Evolutionary conservation across 2,113 vertebrate genomes (phyloP).

Genomic region (Esox niger): DNA sequence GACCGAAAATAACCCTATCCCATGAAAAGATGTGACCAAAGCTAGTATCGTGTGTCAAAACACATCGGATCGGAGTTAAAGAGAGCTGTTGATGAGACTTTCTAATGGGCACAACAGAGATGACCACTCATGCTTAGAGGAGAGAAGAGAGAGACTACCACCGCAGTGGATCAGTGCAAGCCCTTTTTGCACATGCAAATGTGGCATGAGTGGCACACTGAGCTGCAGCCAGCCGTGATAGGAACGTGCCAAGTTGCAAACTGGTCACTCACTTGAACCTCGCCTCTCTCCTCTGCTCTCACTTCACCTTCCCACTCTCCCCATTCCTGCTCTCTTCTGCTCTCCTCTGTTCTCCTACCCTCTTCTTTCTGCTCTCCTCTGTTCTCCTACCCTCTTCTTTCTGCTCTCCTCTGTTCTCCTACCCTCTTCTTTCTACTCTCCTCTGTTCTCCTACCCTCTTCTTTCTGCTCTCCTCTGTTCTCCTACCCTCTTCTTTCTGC

Average conservation of each 20-base stretch:
- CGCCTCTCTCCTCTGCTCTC: slow-evolving; percentile 11
- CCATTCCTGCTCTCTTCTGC: background rate
- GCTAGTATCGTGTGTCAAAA: slow-evolving; percentile 31
- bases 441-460: background rate
- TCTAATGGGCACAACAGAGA: slow-evolving; percentile 44
- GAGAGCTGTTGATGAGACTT: slow-evolving; percentile 26
- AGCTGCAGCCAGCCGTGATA: slow-evolving; percentile 35
- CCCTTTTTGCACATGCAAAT: slow-evolving; percentile 67
- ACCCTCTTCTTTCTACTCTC: slow-evolving; percentile 1
- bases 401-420: background rate
- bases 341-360: slow-evolving; percentile 2
- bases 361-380: slow-evolving; percentile 1
- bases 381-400: background rate
- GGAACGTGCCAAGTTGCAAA: slow-evolving; percentile 1
- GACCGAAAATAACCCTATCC: slow-evolving; percentile 42
- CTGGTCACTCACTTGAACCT: slow-evolving; percentile 49
- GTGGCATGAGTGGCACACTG: slow-evolving; percentile 27
- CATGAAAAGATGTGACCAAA: slow-evolving; percentile 19
- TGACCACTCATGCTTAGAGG: slow-evolving; percentile 32
- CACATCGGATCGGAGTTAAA: background rate
- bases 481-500: slow-evolving; percentile 1
- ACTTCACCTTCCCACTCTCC: background rate
- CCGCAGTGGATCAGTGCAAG: slow-evolving; percentile 32
- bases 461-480: background rate
- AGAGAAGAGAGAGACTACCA: background rate